Evolutionary conservation across 2,113 vertebrate species (phyloP).

Genomic region (Aviceda subcristata): DNA sequence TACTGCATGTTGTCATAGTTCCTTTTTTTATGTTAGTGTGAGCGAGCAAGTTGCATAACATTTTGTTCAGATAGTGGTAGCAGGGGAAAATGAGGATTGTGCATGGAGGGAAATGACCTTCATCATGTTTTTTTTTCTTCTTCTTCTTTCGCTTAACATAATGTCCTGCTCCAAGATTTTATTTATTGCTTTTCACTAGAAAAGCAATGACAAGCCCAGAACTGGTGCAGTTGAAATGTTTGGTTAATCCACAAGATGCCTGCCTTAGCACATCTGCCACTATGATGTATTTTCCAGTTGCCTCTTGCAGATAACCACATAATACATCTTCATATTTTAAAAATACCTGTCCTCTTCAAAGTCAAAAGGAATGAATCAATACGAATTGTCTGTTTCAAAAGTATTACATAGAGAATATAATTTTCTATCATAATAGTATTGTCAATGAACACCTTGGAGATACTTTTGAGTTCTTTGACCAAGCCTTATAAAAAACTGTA

Average conservation of each 20-base stretch:
- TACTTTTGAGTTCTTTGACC: not conserved
- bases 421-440: not conserved
- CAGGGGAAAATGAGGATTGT: not conserved
- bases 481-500: not conserved
- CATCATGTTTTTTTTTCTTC: not conserved
- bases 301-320: rapidly evolving
- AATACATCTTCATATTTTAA: not conserved
- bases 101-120: not conserved
- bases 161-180: not conserved
- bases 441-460: not conserved
- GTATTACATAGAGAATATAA: not conserved
- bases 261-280: not conserved
- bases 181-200: not conserved
- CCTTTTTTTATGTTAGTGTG: not conserved
- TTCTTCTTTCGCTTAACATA: not conserved
- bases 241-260: not conserved
- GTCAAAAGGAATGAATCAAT: not conserved
- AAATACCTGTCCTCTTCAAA: not conserved
- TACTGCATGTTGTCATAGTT: not conserved
- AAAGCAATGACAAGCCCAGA: not conserved
- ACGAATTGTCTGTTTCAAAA: not conserved
- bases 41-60: not conserved
- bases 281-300: not conserved
- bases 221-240: not conserved
- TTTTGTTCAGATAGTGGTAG: not conserved